Conservation (phyloP, 1,140 invertebrate genomes). For the Copidosoma floridanum region DNA sequence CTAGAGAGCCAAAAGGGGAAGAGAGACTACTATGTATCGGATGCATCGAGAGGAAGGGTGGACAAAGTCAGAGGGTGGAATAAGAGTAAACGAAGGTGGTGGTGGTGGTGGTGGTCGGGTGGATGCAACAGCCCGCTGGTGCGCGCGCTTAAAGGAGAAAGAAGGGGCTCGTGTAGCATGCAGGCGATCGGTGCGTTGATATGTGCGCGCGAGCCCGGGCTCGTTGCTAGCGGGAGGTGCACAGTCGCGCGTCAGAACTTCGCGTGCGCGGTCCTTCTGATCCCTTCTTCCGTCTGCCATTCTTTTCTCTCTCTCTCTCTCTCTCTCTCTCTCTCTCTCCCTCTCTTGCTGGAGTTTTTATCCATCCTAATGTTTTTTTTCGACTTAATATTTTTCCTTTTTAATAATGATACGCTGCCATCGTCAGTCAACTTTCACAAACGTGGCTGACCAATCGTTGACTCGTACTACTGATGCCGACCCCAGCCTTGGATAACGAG, state of each 20-base stretch:
- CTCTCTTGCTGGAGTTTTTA: not conserved
- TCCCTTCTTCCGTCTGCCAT: not conserved
- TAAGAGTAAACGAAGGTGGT: no score
- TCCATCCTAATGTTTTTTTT: no score
- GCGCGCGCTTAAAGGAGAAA: constrained; percentile 17
- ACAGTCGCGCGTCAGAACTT: constrained; percentile 20
- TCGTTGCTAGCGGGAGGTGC: not conserved
- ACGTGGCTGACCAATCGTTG: no score
- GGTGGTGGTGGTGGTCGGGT: not conserved
- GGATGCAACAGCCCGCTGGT: not conserved
- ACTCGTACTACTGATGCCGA: no score
- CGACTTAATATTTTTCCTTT: no score
- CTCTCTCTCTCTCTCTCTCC: not conserved
- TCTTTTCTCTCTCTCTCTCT: not conserved
- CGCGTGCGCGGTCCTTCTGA: not conserved
- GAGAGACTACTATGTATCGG: not conserved
- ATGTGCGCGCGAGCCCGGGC: not conserved
- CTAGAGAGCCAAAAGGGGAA: not conserved
- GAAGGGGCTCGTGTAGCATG: constrained; percentile 23
- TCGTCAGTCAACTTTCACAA: no score
- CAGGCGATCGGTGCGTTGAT: constrained; percentile 13
- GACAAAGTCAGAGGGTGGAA: no score
- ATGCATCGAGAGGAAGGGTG: no score
- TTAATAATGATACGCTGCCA: no score
- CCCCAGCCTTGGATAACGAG: no score